Percentiles rank a stretch among this genome's conserved stretches.
These are phyloP conservation scores for Caradrina kadenii DNA, from an alignment of 2,888 invertebrate genomes.

Conservation along the genomic window DNA sequence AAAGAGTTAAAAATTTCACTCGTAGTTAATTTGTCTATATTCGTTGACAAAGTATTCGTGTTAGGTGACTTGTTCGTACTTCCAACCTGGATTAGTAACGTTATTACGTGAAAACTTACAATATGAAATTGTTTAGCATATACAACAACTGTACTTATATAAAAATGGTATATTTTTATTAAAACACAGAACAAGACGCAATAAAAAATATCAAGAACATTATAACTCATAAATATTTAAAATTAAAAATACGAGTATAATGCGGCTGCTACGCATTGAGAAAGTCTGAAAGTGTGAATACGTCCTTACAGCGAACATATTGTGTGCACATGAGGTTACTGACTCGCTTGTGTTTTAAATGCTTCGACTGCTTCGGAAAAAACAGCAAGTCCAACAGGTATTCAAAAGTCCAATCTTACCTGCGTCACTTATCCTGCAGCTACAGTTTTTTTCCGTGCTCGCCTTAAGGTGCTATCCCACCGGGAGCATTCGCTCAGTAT, in stretches of 20 bases:
- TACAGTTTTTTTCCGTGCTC: constrained; percentile 10
- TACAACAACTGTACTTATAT: too few species aligned
- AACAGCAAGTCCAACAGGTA: constrained; percentile 40
- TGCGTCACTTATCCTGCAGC: neutral
- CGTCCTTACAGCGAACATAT: neutral
- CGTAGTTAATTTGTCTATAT: neutral
- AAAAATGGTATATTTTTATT: too few species aligned
- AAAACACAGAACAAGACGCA: neutral
- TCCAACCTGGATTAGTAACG: neutral
- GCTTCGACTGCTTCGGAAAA: constrained; percentile 22
- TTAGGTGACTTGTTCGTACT: too few species aligned
- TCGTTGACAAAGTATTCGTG: neutral
- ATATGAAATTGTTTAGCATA: too few species aligned
- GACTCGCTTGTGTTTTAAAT: constrained; percentile 19
- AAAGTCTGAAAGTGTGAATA: constrained; percentile 6
- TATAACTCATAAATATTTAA: neutral
- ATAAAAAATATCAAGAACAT: neutral
- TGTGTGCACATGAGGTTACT: constrained; percentile 36
- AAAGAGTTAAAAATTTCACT: constrained; percentile 38
- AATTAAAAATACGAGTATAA: too few species aligned
- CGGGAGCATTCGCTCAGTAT: too few species aligned
- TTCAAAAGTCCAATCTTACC: constrained; percentile 38
- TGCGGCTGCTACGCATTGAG: too few species aligned
- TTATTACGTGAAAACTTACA: too few species aligned
- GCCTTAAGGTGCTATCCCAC: neutral